Evolutionary conservation across 2,113 vertebrate genomes (phyloP).

Genomic region (Osmerus mordax): DNA sequence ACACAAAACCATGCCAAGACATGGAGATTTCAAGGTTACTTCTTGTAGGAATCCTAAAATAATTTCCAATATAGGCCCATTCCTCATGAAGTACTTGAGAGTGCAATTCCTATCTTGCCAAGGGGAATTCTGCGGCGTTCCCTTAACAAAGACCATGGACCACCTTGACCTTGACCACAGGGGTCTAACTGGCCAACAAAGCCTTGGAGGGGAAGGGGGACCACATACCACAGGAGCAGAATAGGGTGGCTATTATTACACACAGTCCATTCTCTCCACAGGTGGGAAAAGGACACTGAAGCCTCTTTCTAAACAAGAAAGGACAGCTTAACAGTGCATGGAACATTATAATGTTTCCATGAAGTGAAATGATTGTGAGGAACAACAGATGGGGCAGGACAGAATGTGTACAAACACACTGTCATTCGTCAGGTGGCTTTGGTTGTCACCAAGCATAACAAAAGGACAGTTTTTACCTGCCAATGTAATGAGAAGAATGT

Average conservation of each 20-base stretch:
- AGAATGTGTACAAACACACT: not conserved
- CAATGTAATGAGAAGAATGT: not conserved
- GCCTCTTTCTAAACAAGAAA: conserved; percentile 25
- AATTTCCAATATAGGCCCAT: too few species aligned
- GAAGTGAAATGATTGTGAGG: conserved; percentile 27
- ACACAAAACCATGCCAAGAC: conserved; percentile 1
- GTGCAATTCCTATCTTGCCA: not conserved
- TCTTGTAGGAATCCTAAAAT: too few species aligned
- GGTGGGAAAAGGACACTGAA: conserved; percentile 32
- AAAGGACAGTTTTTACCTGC: not conserved
- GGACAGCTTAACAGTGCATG: conserved; percentile 1
- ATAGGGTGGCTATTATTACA: conserved; percentile 57
- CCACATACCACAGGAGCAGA: conserved; percentile 15
- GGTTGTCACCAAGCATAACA: conserved; percentile 4
- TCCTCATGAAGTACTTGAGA: too few species aligned
- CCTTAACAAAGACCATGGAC: not conserved
- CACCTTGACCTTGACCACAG: not conserved
- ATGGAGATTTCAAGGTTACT: too few species aligned
- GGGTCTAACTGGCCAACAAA: conserved; percentile 31
- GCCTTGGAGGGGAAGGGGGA: conserved; percentile 32
- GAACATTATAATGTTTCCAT: conserved; percentile 35
- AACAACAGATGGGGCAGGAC: conserved; percentile 10
- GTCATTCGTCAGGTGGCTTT: conserved; percentile 17
- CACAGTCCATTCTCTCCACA: conserved; percentile 22
- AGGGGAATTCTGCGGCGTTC: not conserved